Evolutionary conservation across 92 coral and sea anemone genomes (phyloP).

Genomic region (Porites rus): DNA sequence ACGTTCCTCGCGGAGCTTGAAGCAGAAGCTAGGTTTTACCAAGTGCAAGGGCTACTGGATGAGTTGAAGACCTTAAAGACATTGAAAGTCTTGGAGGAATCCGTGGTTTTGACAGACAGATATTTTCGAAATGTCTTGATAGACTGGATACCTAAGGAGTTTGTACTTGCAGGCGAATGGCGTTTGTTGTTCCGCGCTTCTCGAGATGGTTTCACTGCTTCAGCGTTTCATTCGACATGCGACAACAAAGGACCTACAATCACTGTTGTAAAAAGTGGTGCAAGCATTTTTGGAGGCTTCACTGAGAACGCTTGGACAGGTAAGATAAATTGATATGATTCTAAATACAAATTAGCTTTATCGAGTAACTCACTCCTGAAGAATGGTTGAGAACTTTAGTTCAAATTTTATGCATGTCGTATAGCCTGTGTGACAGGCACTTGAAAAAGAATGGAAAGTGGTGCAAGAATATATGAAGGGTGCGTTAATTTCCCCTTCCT

Average conservation of each 20-base stretch:
- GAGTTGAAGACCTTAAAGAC: background rate
- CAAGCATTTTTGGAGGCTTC: constrained; percentile 58
- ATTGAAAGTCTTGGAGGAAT: background rate
- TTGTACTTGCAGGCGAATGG: background rate
- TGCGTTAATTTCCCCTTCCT: no score
- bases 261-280: constrained; percentile 49
- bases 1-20: constrained; percentile 49
- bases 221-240: constrained; percentile 36
- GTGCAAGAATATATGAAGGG: no score
- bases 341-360: no score
- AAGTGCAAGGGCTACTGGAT: constrained; percentile 48
- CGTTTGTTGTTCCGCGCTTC: constrained; percentile 39
- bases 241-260: constrained; percentile 56
- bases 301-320: constrained; percentile 42
- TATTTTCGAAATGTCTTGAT: constrained; percentile 14
- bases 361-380: no score
- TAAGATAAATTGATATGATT: constrained; percentile 8
- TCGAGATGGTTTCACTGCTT: constrained; percentile 42
- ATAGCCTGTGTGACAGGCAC: no score
- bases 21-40: constrained; percentile 78
- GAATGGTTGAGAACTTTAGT: no score
- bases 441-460: no score
- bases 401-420: no score
- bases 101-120: background rate
- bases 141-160: constrained; percentile 2